Base-by-base conservation (phyloP, 1,140 invertebrate species). In the Asobara japonica region DNA sequence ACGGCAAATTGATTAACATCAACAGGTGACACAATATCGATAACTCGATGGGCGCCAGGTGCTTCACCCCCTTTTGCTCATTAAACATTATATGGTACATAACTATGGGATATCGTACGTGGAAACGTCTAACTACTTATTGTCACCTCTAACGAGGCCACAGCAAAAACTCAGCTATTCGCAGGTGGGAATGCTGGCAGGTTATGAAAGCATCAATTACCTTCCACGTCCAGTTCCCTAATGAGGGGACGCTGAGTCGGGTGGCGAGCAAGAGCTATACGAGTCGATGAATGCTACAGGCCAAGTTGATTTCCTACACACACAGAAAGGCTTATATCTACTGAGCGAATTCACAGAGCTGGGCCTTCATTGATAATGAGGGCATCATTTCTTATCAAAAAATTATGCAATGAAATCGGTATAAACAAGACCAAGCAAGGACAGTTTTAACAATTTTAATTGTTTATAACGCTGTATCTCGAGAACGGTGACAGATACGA, bases 191-290 rank as follows among this genome's bases (percentile, higher is more conserved):
- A 85, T 85, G 82, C 79, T 79, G 82, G 75, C 76, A 74, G 76
- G 77, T 85, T 84, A 85, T 84, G 84, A 85, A 85, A 85, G 82
- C 84, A 85, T 85, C 84, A 85, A 85, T 85, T 85, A 83, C 82
- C 80, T 81, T 82, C 81, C 78, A 83, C 81, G 75, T 82, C 73
- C 74, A 84, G 78, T 78, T 82, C 78, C 78, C 76, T 85, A 85
- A 85, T 83, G 83, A 84, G 83, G 75, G 79, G 74, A 84, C 81
- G 76, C 75, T 45, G 41, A 30, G 38, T 65, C 64, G 16, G 48
- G 36, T 61, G 20, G 29, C 68, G 65, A 7, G n/a, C 60, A n/a
- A 62, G 27, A 30, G 30, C 13, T 22, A 18, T 13, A 56, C 22
- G 20, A 56, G 25, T 25, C 51, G 18, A 2, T 25, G 18, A 8